Evolutionary conservation across 2,888 invertebrate genomes (phyloP).

Genomic region (Ornithoptera alexandrae): DNA sequence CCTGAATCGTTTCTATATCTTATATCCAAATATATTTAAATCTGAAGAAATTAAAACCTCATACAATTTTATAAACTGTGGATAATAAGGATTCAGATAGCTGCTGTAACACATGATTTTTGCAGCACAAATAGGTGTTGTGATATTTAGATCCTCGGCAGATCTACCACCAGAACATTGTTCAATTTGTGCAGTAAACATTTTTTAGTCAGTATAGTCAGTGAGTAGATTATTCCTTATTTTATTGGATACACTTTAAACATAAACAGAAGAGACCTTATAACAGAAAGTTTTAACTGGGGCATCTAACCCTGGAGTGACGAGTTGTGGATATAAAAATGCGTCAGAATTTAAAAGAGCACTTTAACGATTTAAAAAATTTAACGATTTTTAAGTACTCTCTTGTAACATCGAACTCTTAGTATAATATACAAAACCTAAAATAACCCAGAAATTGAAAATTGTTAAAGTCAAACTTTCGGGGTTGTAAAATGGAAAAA

Average conservation of each 20-base stretch:
- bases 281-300: not conserved
- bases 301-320: conserved; percentile 1
- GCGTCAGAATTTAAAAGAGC: conserved; percentile 30
- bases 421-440: conserved; percentile 9
- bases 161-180: too few species aligned
- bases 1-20: too few species aligned
- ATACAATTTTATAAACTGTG: too few species aligned
- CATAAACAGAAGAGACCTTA: not conserved
- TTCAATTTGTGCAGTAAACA: too few species aligned
- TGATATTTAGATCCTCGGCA: too few species aligned
- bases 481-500: conserved; percentile 36
- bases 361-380: conserved; percentile 26
- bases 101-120: too few species aligned
- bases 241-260: not conserved
- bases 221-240: not conserved
- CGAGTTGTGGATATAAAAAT: conserved; percentile 15
- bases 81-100: too few species aligned
- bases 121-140: too few species aligned
- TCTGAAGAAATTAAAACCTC: too few species aligned
- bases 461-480: conserved; percentile 25
- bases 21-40: too few species aligned
- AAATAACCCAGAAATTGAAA: conserved; percentile 22
- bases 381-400: conserved; percentile 23
- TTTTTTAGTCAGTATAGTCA: not conserved
- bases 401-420: conserved; percentile 22